Evolutionary conservation across 2,888 invertebrate species (phyloP).

Genomic region (Orgyia antiqua): DNA sequence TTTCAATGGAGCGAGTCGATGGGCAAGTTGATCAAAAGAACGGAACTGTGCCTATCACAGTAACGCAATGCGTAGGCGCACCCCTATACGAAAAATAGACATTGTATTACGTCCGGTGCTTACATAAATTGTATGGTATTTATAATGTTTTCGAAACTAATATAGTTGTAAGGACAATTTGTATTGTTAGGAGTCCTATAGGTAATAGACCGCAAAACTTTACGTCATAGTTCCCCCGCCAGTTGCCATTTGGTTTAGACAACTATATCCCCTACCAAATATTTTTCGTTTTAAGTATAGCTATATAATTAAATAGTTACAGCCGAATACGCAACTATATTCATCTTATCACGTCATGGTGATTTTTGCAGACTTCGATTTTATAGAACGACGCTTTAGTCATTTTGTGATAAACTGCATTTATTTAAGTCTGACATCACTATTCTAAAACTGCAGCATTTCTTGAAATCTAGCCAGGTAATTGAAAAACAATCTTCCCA

Average conservation of each 20-base stretch:
- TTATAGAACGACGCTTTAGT: too few species aligned
- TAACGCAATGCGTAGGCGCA: conserved; percentile 66
- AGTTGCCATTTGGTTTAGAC: too few species aligned
- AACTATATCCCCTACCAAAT: too few species aligned
- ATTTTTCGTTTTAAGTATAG: too few species aligned
- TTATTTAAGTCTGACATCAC: neutral
- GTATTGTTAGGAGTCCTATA: too few species aligned
- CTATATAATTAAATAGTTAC: too few species aligned
- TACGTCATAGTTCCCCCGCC: too few species aligned
- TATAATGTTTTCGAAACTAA: conserved; percentile 21
- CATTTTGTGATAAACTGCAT: too few species aligned
- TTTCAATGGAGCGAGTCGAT: conserved; percentile 55
- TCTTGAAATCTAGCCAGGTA: conserved; percentile 4
- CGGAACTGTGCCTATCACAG: conserved; percentile 67
- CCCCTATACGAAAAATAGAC: conserved; percentile 50
- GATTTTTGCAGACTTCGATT: too few species aligned
- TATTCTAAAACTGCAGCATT: conserved; percentile 2
- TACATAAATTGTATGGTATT: conserved; percentile 25
- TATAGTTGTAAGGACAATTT: conserved; percentile 24
- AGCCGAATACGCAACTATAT: too few species aligned
- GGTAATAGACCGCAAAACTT: too few species aligned
- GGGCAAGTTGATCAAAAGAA: conserved; percentile 54
- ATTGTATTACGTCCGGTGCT: conserved; percentile 48
- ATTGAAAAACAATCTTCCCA: neutral
- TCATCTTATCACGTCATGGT: too few species aligned